Base-by-base conservation (phyloP, 2,888 invertebrate species). In the Callinectes sapidus region DNA sequence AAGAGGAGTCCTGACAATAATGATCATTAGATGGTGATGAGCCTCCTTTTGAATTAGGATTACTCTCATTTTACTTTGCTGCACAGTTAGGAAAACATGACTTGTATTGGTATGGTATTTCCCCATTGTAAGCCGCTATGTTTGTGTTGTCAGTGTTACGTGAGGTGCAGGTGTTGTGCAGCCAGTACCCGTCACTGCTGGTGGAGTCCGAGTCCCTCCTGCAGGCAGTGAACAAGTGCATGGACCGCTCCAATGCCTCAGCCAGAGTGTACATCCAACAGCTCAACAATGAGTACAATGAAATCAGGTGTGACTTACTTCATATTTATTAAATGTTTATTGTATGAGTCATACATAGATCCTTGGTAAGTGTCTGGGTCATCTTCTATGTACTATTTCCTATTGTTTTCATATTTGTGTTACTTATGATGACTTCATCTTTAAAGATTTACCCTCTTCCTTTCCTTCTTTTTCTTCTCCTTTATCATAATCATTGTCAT, bases 111-210 rank as follows among this genome's bases (percentile, higher is more conserved):
- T 61, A 23, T 23, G 23, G 23, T 87, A 35, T 10, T 81, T 10
- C 81, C 10, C 81, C 16, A 16, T 35, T 18, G 1, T 81, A 23
- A 48, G 48, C 48, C 2, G 66, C n/a, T 71, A 23, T 48, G 6
- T n/a, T 0, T 86, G 77, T 97, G 97, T 92, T 23, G 54, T 1
- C 90, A 94, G 96, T 98, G 94, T 96, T 98, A 95, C 97, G 97
- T 94, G 98, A 98, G 95, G 97, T 98, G 87, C 97, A 98, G 8
- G 96, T 97, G 39, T 96, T 98, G 42, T 98, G 98, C 95, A 97
- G 97, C 95, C 97, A 97, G 90, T 97, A 97, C 96, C 98, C 98
- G 14, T 97, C 97, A 90, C 96, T 98, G 89, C 97, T 98, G 95
- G 88, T 92, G 32, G 94, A 94, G 71, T 92, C 94, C 3, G 94